Evolutionary conservation across 2,113 vertebrate species (phyloP).

Genomic region (Heteronetta atricapilla): DNA sequence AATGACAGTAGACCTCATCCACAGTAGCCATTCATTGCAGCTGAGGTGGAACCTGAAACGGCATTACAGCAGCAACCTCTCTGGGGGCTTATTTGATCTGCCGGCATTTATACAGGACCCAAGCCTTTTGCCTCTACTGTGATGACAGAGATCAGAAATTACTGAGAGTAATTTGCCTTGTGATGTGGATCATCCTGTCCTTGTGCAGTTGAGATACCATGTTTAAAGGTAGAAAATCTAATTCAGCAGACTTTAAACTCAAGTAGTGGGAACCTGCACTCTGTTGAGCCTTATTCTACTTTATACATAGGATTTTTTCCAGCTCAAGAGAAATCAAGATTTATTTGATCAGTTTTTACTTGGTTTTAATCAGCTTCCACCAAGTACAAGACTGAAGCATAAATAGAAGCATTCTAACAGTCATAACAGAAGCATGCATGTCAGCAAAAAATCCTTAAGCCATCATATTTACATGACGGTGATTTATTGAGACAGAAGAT

Average conservation of each 20-base stretch:
- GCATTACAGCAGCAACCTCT: not conserved
- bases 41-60: not conserved
- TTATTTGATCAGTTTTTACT: not conserved
- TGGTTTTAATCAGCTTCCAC: not conserved
- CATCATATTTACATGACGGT: not conserved
- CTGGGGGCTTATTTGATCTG: not conserved
- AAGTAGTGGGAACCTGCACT: not conserved
- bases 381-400: not conserved
- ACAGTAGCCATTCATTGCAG: not conserved
- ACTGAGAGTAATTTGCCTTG: not conserved
- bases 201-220: not conserved
- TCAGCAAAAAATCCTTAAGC: not conserved
- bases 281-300: not conserved
- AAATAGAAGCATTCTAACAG: not conserved
- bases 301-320: not conserved
- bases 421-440: too few species aligned
- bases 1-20: not conserved
- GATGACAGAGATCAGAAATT: not conserved
- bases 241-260: not conserved
- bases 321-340: not conserved
- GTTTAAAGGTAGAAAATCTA: not conserved
- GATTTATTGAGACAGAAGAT: not conserved
- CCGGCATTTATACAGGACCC: not conserved
- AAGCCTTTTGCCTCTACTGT: not conserved
- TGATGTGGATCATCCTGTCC: not conserved